Base-by-base conservation (phyloP, 2,888 invertebrate genomes). In the Oeneis ivallda region DNA sequence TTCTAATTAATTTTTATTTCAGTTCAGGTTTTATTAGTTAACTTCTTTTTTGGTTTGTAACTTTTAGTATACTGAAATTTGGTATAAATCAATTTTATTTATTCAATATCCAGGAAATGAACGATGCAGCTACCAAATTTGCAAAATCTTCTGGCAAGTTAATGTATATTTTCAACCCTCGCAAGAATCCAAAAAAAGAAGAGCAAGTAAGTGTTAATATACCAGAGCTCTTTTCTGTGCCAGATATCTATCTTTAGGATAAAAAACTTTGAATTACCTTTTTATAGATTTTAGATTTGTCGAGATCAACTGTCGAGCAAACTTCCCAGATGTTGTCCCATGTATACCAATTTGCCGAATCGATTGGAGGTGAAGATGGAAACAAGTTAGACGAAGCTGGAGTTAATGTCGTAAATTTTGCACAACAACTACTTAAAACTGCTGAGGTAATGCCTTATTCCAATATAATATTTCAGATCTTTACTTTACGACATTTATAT, bases 381-480 rank as follows among this genome's bases (percentile, higher is more conserved):
- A 53, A 57, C 10, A 60, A 58, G 19, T 65, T 85, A 32, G 77
- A 78, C 41, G 49, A 17, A 2, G 63, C 65, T 9, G 81, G 80
- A 0, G 72, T 76, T 0, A 66, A 62, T 49, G 71, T 81, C 0
- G 80, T 80, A 3, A 79, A 78, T n/a, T 75, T 75, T 0, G 81
- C 83, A 0, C 74, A 82, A 54, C 74, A 73, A 0, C 69, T 86
- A 34, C 71, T 81, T 2, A 76, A 77, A 47, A 70, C 79, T 11
- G 79, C 80, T 4, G 80, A 82, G 81, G 85, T 84, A 68, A n/a
- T n/a, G 15, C 2, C 9, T 47, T 9, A 47, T 17, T 0, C 9
- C 17, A 17, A 17, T 47, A 17, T 7, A 47, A 9, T 26, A 26
- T 26, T 47, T 47, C 17, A 6, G 1, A 15, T 45, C 26, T 45